Evolutionary conservation across 2,113 vertebrate genomes (phyloP).

Genomic region (Nycticryphes semicollaris): DNA sequence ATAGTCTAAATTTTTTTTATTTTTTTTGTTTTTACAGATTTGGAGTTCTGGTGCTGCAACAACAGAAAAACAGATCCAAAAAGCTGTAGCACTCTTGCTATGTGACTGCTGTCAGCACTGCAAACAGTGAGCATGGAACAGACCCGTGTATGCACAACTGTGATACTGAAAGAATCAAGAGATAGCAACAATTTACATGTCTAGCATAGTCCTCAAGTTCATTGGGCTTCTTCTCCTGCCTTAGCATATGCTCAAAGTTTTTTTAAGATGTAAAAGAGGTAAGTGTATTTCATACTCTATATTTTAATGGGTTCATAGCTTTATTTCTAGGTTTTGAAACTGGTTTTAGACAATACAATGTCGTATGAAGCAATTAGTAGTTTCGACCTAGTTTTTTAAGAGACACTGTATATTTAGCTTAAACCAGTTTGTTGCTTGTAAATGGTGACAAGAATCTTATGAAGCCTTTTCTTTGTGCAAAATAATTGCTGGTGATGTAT

Average conservation of each 20-base stretch:
- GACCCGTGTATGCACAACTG: no score
- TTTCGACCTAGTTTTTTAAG: background rate
- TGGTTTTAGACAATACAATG: background rate
- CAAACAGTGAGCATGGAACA: background rate
- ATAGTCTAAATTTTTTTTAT: background rate
- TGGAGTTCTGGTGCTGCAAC: background rate
- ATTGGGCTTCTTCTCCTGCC: background rate
- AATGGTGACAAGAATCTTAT: background rate
- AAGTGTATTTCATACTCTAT: background rate
- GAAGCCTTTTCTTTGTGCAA: background rate
- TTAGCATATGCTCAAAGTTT: background rate
- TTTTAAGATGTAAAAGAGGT: background rate
- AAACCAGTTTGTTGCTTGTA: background rate
- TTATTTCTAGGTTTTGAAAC: background rate
- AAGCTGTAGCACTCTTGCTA: background rate
- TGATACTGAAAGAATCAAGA: no score
- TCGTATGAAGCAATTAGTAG: background rate
- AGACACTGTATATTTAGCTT: background rate
- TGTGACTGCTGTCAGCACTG: background rate
- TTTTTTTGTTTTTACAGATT: background rate
- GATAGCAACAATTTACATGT: fast-evolving
- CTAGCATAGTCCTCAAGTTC: fast-evolving
- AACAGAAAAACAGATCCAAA: background rate
- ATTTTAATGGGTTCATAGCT: background rate
- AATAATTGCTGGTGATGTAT: background rate